These are phyloP conservation scores for Rhimphoctona megacephalus DNA, from an alignment of 2,888 invertebrate species.

Conservation along the genomic window DNA sequence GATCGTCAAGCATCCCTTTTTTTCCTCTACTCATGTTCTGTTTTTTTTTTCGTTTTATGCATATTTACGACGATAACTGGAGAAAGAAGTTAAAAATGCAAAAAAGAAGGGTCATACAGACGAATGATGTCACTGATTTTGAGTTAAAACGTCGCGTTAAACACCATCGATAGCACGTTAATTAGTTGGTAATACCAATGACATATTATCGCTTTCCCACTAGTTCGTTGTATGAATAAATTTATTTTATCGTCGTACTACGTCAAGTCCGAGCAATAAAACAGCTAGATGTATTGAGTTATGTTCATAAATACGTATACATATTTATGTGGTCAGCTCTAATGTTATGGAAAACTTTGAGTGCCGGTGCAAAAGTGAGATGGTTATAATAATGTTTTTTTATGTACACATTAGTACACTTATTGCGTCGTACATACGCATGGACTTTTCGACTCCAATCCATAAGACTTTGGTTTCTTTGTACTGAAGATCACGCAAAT, in stretches of 20 bases:
- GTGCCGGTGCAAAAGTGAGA: neutral
- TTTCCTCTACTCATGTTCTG: neutral
- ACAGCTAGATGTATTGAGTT: constrained; percentile 19
- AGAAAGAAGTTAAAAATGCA: constrained; percentile 6
- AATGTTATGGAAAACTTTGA: neutral
- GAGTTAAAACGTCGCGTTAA: constrained; percentile 1
- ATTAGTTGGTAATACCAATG: constrained; percentile 44
- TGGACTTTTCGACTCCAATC: neutral
- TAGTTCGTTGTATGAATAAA: constrained; percentile 51
- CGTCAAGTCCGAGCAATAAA: constrained; percentile 44
- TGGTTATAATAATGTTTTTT: neutral
- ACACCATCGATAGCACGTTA: constrained; percentile 49
- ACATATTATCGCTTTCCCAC: constrained; percentile 36
- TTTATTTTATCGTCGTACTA: constrained; percentile 47
- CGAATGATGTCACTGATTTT: constrained; percentile 32
- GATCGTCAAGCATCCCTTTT: constrained; percentile 12
- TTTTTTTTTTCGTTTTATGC: constrained; percentile 1
- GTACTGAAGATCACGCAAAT: constrained; percentile 16
- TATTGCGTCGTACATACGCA: neutral
- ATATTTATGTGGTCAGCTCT: neutral
- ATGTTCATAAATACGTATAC: neutral
- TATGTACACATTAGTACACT: neutral
- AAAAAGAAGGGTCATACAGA: neutral
- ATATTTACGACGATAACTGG: constrained; percentile 17
- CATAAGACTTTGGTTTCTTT: neutral